phyloP scores from a whole-genome alignment of 2,888 invertebrate genomes.

The Apamea sordens region DNA sequence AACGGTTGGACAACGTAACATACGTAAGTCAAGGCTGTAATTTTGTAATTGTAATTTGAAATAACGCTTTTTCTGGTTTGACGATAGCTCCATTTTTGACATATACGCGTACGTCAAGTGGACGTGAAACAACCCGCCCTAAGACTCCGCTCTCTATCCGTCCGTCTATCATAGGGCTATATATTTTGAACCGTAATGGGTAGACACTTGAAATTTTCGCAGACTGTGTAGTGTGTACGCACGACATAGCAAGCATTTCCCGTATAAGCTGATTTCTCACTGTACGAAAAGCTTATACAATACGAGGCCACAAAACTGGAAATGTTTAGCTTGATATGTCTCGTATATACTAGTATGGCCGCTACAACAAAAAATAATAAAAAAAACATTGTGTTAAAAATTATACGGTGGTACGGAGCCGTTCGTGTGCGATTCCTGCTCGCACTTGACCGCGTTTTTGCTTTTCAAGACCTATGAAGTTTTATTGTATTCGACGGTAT shows the following conservation, averaged over 20 bases:
- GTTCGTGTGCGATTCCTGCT: background rate
- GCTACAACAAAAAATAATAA: background rate
- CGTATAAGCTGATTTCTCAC: background rate
- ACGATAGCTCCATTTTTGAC: too few species aligned
- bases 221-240: background rate
- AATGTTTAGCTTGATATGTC: background rate
- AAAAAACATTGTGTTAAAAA: background rate
- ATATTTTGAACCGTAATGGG: background rate
- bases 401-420: background rate
- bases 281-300: background rate
- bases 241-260: background rate
- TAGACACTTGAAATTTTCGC: background rate
- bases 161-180: background rate
- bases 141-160: background rate
- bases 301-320: background rate
- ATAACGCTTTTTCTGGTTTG: too few species aligned
- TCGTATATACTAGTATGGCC: background rate
- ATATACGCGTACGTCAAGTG: too few species aligned
- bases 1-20: too few species aligned
- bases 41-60: too few species aligned
- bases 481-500: conserved; percentile 31
- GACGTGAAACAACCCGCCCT: too few species aligned
- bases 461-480: conserved; percentile 42
- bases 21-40: too few species aligned
- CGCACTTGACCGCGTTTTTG: conserved; percentile 44